Evolutionary conservation across 92 coral and sea anemone species (phyloP).

Genomic region (Blastomussa wellsi): DNA sequence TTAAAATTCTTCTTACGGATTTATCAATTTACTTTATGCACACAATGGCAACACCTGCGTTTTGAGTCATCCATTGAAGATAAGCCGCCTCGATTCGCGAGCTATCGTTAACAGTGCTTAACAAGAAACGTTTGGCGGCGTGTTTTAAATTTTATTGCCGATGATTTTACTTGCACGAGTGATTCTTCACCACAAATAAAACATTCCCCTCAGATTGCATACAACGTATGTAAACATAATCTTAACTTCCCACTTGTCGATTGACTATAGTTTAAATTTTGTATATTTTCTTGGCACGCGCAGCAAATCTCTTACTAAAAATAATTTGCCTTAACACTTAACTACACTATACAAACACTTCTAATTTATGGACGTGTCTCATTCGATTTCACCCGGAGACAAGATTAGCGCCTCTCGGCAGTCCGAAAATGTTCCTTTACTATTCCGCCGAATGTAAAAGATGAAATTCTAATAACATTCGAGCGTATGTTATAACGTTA

Average conservation of each 20-base stretch:
- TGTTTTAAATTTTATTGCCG: too few species aligned
- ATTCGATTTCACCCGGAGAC: slow-evolving; percentile 1
- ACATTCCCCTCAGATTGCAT: not conserved
- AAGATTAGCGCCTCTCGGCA: not conserved
- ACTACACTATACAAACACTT: slow-evolving; percentile 1
- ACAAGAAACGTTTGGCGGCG: not conserved
- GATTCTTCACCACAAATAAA: not conserved
- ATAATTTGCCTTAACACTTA: slow-evolving; percentile 1
- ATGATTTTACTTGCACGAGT: not conserved
- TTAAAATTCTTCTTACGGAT: not conserved
- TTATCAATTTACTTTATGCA: not conserved
- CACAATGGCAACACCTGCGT: not conserved
- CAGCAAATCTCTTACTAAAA: not conserved
- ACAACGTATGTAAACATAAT: not conserved
- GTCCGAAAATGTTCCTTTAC: not conserved
- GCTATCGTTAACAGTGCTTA: not conserved
- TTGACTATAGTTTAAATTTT: not conserved
- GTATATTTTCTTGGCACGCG: not conserved
- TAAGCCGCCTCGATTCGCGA: not conserved
- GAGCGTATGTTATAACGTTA: not conserved
- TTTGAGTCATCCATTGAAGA: not conserved
- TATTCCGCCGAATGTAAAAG: not conserved
- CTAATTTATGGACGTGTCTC: not conserved
- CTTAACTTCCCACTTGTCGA: not conserved
- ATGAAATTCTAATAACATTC: not conserved